Evolutionary conservation across 2,797 vertebrate genomes (phyloP).

Genomic region (Zenarchopterus dispar): DNA sequence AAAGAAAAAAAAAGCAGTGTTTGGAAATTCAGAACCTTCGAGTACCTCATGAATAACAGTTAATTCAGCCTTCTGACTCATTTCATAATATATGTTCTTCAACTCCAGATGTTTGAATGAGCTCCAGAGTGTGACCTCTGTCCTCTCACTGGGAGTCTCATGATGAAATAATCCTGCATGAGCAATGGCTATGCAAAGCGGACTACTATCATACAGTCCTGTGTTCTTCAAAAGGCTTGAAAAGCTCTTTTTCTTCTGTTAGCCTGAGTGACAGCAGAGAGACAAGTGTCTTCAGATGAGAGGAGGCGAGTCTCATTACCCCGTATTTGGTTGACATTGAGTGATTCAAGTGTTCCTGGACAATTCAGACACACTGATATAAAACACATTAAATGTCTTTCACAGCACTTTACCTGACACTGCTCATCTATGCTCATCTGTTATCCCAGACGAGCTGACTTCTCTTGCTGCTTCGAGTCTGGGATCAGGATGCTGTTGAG

Average conservation of each 20-base stretch:
- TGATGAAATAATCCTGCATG: slow-evolving; percentile 74
- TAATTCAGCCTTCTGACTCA: slow-evolving; percentile 53
- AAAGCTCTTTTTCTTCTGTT: slow-evolving; percentile 67
- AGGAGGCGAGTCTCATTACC: slow-evolving; percentile 83
- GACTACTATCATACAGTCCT: slow-evolving; percentile 57
- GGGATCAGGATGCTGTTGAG: slow-evolving; percentile 61
- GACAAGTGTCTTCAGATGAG: slow-evolving; percentile 83
- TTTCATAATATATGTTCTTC: slow-evolving; percentile 62
- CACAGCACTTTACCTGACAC: slow-evolving; percentile 86
- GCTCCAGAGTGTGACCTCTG: slow-evolving; percentile 68
- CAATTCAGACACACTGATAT: slow-evolving; percentile 86
- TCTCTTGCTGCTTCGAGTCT: slow-evolving; percentile 70
- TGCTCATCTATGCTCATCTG: slow-evolving; percentile 82
- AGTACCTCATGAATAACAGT: slow-evolving; percentile 44
- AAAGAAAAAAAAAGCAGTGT: slow-evolving; percentile 25
- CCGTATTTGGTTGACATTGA: slow-evolving; percentile 83
- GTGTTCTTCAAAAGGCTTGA: slow-evolving; percentile 71
- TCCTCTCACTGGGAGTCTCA: slow-evolving; percentile 52
- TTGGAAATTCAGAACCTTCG: slow-evolving; percentile 45
- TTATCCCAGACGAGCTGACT: slow-evolving; percentile 73
- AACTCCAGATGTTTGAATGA: slow-evolving; percentile 74
- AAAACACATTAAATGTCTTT: slow-evolving; percentile 87
- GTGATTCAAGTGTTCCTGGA: slow-evolving; percentile 85
- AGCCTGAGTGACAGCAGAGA: slow-evolving; percentile 81
- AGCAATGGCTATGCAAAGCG: slow-evolving; percentile 69